Percentiles rank a stretch among this genome's conserved stretches.
phyloP scores from a whole-genome alignment of 2,888 invertebrate species.

The Amphipoea lucens region DNA sequence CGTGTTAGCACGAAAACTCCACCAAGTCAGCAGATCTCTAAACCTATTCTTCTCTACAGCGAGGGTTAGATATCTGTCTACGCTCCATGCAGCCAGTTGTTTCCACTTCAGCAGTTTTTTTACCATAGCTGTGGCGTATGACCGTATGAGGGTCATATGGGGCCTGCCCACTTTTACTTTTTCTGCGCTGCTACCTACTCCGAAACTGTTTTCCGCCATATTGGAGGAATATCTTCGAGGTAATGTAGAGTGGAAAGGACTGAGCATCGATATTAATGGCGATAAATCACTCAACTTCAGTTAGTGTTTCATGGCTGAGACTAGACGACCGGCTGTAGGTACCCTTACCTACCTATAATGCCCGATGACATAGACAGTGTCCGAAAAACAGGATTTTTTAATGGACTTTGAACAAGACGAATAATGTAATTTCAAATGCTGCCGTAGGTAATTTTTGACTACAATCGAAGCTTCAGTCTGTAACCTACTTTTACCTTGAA shows the following conservation, averaged over 20 bases:
- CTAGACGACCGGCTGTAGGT: neutral
- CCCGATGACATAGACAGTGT: neutral
- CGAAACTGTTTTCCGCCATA: neutral
- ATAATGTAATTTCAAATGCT: neutral
- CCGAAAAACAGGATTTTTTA: neutral
- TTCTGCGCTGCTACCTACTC: neutral
- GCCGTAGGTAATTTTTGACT: too few species aligned
- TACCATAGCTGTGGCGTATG: neutral
- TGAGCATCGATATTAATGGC: neutral
- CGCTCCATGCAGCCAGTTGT: neutral
- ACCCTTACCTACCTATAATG: neutral
- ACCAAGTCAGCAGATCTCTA: neutral
- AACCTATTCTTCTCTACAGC: neutral
- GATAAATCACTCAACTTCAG: neutral
- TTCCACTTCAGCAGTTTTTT: neutral
- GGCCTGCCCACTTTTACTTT: neutral
- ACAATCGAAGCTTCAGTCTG: neutral
- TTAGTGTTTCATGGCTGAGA: neutral
- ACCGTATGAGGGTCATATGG: neutral
- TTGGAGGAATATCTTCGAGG: neutral
- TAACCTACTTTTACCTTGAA: neutral
- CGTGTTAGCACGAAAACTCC: neutral
- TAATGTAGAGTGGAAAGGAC: neutral
- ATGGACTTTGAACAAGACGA: neutral
- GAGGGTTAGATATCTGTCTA: neutral